Percentiles rank a stretch among this genome's conserved stretches.
Evolutionary conservation across 2,113 vertebrate genomes (phyloP).

Genomic region (Psittacus erithacus): DNA sequence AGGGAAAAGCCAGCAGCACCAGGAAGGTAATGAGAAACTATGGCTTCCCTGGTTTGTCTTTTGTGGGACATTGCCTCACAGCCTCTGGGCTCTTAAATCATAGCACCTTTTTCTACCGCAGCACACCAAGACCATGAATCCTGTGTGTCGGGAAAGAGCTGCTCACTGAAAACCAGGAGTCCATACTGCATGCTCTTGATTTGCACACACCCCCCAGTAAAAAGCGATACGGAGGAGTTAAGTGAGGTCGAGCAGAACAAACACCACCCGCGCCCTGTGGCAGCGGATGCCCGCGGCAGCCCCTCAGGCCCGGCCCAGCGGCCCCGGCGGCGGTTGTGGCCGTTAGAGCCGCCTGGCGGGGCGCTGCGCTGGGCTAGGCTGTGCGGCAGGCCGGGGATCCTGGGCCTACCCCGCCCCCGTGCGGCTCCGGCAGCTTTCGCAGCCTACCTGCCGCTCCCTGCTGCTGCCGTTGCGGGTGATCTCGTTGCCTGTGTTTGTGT

Average conservation of each 20-base stretch:
- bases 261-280: too few relatives aligned
- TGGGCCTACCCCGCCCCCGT: too few relatives aligned
- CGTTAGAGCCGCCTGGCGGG: background rate
- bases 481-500: background rate
- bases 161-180: background rate
- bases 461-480: rapidly evolving
- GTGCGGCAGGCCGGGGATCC: background rate
- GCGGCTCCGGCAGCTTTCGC: background rate
- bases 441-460: rapidly evolving
- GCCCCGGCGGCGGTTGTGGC: too few relatives aligned
- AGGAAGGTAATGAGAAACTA: background rate
- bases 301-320: too few relatives aligned
- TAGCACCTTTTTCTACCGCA: background rate
- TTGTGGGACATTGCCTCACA: background rate
- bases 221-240: background rate
- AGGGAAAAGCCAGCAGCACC: background rate
- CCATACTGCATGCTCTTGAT: background rate
- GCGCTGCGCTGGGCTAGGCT: too few relatives aligned
- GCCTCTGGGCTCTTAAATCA: background rate
- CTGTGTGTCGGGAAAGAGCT: background rate
- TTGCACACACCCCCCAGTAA: background rate
- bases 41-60: background rate
- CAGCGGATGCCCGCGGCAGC: too few relatives aligned
- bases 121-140: background rate
- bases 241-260: too few relatives aligned